Evolutionary conservation across 2,888 invertebrate genomes (phyloP).

Genomic region (Catocala fraxini): DNA sequence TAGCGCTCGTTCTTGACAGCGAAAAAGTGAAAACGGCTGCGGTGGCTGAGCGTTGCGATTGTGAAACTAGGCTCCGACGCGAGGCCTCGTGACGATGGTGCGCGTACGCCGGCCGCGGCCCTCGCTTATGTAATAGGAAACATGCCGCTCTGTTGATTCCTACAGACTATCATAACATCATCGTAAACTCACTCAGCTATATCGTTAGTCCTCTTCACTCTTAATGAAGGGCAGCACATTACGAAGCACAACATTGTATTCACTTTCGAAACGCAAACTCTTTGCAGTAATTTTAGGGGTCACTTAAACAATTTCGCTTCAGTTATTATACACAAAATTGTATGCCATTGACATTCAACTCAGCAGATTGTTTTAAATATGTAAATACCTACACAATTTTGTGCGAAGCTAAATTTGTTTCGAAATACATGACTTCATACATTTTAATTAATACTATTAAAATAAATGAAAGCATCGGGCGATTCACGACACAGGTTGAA

Average conservation of each 20-base stretch:
- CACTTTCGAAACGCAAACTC: conserved; percentile 24
- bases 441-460: conserved; percentile 20
- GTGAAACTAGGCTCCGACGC: conserved; percentile 80
- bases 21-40: conserved; percentile 87
- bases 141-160: conserved; percentile 53
- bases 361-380: conserved; percentile 34
- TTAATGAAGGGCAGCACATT: conserved; percentile 31
- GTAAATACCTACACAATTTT: conserved; percentile 22
- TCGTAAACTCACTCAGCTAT: conserved; percentile 37
- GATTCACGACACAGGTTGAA: conserved; percentile 11
- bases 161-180: conserved; percentile 51
- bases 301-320: conserved; percentile 35
- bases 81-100: conserved; percentile 67
- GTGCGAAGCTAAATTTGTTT: conserved; percentile 29
- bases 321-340: conserved; percentile 33
- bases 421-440: conserved; percentile 22
- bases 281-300: conserved; percentile 28
- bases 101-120: conserved; percentile 52
- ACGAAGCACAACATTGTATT: conserved; percentile 14
- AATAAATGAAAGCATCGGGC: conserved; percentile 22
- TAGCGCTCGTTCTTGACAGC: conserved; percentile 86
- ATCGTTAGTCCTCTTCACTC: conserved; percentile 35
- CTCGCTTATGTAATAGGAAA: conserved; percentile 75
- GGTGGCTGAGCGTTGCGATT: conserved; percentile 76
- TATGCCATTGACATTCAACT: conserved; percentile 53